Evolutionary conservation across 2,797 vertebrate genomes (phyloP), one percentile per base, ranked within the genome.

Genomic region (Anniella stebbinsi): DNA sequence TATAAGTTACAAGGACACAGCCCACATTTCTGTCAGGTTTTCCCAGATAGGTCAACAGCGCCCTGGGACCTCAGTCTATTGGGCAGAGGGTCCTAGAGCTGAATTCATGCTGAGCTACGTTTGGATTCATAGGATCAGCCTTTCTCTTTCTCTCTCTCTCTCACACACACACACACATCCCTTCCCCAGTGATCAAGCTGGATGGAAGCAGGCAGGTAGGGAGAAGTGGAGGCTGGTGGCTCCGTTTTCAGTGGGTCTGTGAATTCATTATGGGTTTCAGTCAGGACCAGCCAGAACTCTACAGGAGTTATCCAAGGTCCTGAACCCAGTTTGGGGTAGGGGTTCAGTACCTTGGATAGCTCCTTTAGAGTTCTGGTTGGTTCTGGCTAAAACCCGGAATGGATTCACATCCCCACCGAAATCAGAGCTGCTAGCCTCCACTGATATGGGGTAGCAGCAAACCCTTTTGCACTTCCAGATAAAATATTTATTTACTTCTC

Each of bases 1-100:
- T 84, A 90, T 45, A 77, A 87, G 83, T 83, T 69, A 57, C 63
- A 15, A 51, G 70, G 81, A 89, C 60, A 67, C 77, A 87, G 13
- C 73, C 80, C 69, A 87, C n/a, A 28, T 84, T 76, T 48, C 57
- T 60, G 70, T 90, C 80, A 30, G 80, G 45, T 77, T 87, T 69
- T 78, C 36, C 28, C 57, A 45, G 80, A n/a, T 69, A 86, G 76
- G 72, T 54, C 89, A 45, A 25, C 63, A 38, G 66, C 21, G 57
- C 51, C 13, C 25, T 83, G 82, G 41, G n/a, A 63, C 45, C 25
- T 41, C 48, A 38, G n/a, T 21, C 41, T 15, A 51, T 4, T 51
- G 4, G 10, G 11, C 18, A 45, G 67, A 90, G 12, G 18, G 12
- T 38, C 66, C 6, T 2, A 60, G 45, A 41, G 11, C 8, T 25